Conservation (phyloP, 2,888 invertebrate genomes). For the Dynastes hyllus region DNA sequence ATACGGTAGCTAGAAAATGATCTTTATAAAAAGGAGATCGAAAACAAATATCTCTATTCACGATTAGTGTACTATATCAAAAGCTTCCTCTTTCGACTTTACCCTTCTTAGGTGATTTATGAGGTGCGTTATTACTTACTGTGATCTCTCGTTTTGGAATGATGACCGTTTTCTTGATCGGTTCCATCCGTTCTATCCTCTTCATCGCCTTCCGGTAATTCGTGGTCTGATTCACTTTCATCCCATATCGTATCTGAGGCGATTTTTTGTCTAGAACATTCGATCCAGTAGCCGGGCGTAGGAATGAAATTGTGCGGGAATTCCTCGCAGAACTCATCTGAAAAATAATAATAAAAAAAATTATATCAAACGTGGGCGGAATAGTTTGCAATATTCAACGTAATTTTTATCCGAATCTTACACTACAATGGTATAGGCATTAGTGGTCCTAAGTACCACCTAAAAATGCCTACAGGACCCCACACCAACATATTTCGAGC, state of each 20-base stretch:
- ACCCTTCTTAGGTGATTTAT: conserved; percentile 14
- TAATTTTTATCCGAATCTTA: no score
- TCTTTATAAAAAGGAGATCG: no score
- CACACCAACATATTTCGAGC: no score
- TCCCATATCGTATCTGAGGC: conserved; percentile 89
- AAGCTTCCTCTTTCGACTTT: background rate
- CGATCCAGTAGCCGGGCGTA: conserved; percentile 96
- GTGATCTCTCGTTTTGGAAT: conserved; percentile 61
- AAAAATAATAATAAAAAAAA: conserved; percentile 61
- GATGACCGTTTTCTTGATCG: conserved; percentile 69
- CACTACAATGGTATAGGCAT: no score
- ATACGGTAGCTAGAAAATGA: no score
- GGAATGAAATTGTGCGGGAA: conserved; percentile 93
- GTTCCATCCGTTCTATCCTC: conserved; percentile 68
- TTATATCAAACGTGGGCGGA: conserved; percentile 37
- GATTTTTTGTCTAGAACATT: conserved; percentile 94
- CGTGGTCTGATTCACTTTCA: conserved; percentile 86
- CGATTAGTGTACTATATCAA: conserved; percentile 5
- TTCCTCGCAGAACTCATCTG: conserved; percentile 95
- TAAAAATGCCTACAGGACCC: no score
- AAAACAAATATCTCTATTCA: background rate
- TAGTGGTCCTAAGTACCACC: no score
- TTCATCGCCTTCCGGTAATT: conserved; percentile 72
- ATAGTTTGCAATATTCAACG: background rate
- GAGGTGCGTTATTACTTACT: conserved; percentile 51